phyloP scores from a whole-genome alignment of 64 coral and sea anemone genomes.

The Anthopleura sola region DNA sequence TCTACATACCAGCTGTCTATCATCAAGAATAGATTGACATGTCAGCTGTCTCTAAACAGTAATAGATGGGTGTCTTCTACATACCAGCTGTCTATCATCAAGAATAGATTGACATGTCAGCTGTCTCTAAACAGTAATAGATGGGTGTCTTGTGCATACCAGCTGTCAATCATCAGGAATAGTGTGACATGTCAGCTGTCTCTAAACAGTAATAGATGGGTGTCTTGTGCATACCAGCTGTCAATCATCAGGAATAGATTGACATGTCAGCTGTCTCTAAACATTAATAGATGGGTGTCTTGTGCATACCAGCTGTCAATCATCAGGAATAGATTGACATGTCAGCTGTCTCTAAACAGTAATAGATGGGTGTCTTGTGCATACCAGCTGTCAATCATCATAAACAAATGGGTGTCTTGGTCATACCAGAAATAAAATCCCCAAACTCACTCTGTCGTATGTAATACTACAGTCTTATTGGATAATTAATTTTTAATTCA shows the following conservation, averaged over 20 bases:
- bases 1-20: too few relatives aligned
- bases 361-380: background rate
- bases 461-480: background rate
- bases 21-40: too few relatives aligned
- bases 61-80: background rate
- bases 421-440: too few relatives aligned
- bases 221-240: background rate
- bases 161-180: slow-evolving; percentile 4
- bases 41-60: too few relatives aligned
- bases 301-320: background rate
- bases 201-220: too few relatives aligned
- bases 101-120: background rate
- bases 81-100: background rate
- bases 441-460: too few relatives aligned
- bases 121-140: background rate
- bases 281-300: background rate
- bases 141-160: background rate
- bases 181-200: background rate
- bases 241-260: background rate
- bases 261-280: too few relatives aligned
- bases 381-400: background rate
- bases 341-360: too few relatives aligned
- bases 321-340: background rate
- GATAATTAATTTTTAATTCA: background rate
- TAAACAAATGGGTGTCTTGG: background rate